phyloP scores from a whole-genome alignment of 2,888 invertebrate species.

The Dasysyrphus tricinctus region DNA sequence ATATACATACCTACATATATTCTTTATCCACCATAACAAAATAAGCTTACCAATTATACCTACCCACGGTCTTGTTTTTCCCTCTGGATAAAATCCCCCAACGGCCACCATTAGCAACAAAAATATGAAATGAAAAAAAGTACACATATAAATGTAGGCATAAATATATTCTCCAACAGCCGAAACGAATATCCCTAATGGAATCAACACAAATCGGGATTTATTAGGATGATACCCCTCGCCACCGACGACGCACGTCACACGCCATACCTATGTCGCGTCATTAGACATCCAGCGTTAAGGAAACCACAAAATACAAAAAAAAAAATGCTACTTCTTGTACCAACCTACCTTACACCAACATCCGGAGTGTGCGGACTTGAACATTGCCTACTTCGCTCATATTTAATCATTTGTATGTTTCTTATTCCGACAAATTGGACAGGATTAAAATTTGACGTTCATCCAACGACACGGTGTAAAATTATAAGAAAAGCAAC shows the following conservation, averaged over 20 bases:
- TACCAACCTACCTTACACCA: not conserved
- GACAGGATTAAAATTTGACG: constrained; percentile 68
- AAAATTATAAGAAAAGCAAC: constrained; percentile 27
- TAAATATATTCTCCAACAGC: constrained; percentile 7
- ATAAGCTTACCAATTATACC: constrained; percentile 21
- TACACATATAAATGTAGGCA: not conserved
- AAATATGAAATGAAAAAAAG: constrained; percentile 1
- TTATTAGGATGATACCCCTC: constrained; percentile 59
- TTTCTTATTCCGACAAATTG: constrained; percentile 73
- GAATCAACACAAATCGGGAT: constrained; percentile 72
- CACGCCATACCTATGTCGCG: constrained; percentile 40
- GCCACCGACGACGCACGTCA: constrained; percentile 29
- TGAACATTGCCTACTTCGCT: constrained; percentile 43
- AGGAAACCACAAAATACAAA: not conserved
- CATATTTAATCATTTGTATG: constrained; percentile 66
- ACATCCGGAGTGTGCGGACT: constrained; percentile 17
- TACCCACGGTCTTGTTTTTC: constrained; percentile 9
- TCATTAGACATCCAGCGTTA: constrained; percentile 28
- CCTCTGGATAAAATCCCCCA: constrained; percentile 24
- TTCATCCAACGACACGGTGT: constrained; percentile 36
- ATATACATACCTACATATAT: not conserved
- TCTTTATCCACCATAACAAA: constrained; percentile 14
- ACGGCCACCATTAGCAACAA: constrained; percentile 53
- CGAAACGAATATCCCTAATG: constrained; percentile 66
- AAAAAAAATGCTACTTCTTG: not conserved